Evolutionary conservation across 2,113 vertebrate genomes (phyloP).

Genomic region (Sterrhoptilus dennistouni): DNA sequence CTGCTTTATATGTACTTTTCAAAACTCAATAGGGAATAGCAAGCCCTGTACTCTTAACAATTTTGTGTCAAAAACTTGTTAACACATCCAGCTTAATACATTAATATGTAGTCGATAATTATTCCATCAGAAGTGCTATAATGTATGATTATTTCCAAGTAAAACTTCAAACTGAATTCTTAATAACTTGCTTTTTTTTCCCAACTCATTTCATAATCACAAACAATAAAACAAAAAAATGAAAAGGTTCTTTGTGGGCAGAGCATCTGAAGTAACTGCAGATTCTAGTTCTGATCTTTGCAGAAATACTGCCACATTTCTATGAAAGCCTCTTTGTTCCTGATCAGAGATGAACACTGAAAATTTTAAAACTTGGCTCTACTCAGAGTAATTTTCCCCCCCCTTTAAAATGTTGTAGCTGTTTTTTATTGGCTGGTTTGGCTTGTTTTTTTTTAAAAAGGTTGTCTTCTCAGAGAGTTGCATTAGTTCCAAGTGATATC

Average conservation of each 20-base stretch:
- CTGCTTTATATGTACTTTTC: neutral
- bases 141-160: neutral
- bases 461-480: neutral
- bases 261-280: neutral
- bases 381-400: neutral
- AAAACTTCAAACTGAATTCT: neutral
- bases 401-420: neutral
- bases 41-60: neutral
- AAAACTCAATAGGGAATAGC: neutral
- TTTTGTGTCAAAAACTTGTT: neutral
- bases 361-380: neutral
- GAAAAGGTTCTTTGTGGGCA: neutral
- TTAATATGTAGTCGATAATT: neutral
- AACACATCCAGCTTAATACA: neutral
- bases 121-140: neutral
- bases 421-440: neutral
- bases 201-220: accelerated
- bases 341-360: neutral
- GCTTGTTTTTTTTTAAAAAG: neutral
- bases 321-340: neutral
- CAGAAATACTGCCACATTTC: neutral
- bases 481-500: neutral
- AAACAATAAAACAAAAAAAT: neutral
- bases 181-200: neutral
- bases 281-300: neutral